These are phyloP conservation scores for Dromiciops gliroides DNA, from an alignment of 2,113 vertebrate genomes.

Conservation along the genomic window DNA sequence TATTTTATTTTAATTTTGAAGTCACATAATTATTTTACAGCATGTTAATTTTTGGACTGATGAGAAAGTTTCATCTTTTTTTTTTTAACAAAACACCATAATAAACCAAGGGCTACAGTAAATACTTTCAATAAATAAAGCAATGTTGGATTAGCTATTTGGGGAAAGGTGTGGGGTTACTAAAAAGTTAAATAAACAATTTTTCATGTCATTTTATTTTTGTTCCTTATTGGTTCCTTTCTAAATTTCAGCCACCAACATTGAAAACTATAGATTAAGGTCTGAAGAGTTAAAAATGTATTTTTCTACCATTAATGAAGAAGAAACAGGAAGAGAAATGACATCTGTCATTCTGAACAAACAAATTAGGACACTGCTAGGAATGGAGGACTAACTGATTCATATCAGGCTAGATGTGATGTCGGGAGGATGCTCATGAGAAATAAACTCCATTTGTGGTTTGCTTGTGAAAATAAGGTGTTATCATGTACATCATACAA, in stretches of 20 bases:
- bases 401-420: conserved; percentile 51
- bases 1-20: conserved; percentile 36
- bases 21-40: background rate
- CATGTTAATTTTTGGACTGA: conserved; percentile 12
- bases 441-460: conserved; percentile 74
- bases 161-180: background rate
- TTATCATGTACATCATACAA: conserved; percentile 8
- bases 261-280: conserved; percentile 9
- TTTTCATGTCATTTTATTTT: background rate
- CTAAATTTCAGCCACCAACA: conserved; percentile 39
- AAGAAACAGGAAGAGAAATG: conserved; percentile 64
- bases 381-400: conserved; percentile 45
- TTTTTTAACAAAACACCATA: background rate
- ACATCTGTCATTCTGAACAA: conserved; percentile 52
- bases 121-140: background rate
- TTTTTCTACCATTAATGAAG: conserved; percentile 48
- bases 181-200: background rate
- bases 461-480: conserved; percentile 50
- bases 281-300: conserved; percentile 40
- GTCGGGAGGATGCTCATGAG: conserved; percentile 62
- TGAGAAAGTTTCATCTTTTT: conserved; percentile 37
- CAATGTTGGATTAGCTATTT: background rate
- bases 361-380: conserved; percentile 54
- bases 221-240: conserved; percentile 6
- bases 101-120: background rate